Evolutionary conservation across 2,888 invertebrate species (phyloP).

Genomic region (Melangyna quadrimaculata): DNA sequence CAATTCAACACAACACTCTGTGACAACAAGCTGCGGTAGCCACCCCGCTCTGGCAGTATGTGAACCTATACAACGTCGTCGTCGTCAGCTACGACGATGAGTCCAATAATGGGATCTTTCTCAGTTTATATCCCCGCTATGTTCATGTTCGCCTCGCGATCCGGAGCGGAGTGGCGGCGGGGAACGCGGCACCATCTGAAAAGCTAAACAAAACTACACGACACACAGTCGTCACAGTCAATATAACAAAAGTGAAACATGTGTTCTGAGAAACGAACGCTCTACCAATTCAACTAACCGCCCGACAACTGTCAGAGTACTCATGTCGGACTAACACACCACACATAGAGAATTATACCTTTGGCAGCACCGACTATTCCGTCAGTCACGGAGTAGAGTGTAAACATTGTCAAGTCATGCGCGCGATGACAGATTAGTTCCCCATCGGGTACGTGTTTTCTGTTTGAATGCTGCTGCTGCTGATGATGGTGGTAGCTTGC

Average conservation of each 20-base stretch:
- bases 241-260: conserved; percentile 70
- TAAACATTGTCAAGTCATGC: conserved; percentile 69
- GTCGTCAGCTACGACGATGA: not conserved
- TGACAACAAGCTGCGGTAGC: conserved; percentile 11
- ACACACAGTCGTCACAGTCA: conserved; percentile 36
- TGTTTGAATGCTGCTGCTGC: not conserved
- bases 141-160: conserved; percentile 27
- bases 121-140: not conserved
- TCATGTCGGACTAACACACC: conserved; percentile 26
- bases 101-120: not conserved
- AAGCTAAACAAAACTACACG: conserved; percentile 48
- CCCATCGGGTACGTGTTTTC: conserved; percentile 34
- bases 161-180: no score
- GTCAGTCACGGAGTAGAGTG: conserved; percentile 59
- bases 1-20: conserved; percentile 63
- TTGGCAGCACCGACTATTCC: conserved; percentile 28
- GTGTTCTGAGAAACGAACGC: conserved; percentile 60
- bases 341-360: conserved; percentile 22
- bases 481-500: conserved; percentile 5
- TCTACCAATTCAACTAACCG: conserved; percentile 29
- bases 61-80: conserved; percentile 4
- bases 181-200: conserved; percentile 50
- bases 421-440: conserved; percentile 71
- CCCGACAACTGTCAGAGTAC: conserved; percentile 46
- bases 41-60: not conserved